Evolutionary conservation across 2,888 invertebrate species (phyloP).

Genomic region (Electrophaes corylata): DNA sequence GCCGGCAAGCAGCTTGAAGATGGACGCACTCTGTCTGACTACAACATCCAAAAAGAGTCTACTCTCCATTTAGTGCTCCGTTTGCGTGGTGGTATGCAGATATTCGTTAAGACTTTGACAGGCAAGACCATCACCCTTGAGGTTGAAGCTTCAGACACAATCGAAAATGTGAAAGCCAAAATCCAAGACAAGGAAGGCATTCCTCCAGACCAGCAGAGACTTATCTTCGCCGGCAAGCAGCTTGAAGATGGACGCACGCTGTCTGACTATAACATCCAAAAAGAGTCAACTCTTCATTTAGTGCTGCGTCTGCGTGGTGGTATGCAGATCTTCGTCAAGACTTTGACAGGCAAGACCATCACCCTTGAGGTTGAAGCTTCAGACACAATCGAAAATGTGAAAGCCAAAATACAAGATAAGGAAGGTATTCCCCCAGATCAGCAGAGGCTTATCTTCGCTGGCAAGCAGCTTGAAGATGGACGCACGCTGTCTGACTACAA

Average conservation of each 20-base stretch:
- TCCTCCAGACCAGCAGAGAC: slow-evolving; percentile 39
- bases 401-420: slow-evolving; percentile 40
- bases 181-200: slow-evolving; percentile 42
- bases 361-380: slow-evolving; percentile 37
- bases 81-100: slow-evolving; percentile 41
- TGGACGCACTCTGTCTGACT: slow-evolving; percentile 38
- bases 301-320: slow-evolving; percentile 40
- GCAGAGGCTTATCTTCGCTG: slow-evolving; percentile 38
- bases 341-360: slow-evolving; percentile 36
- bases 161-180: slow-evolving; percentile 39
- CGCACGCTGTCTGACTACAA: slow-evolving; percentile 38
- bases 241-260: slow-evolving; percentile 40
- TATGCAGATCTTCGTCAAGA: slow-evolving; percentile 41
- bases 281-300: slow-evolving; percentile 39
- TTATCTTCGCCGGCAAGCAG: slow-evolving; percentile 40
- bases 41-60: slow-evolving; percentile 40
- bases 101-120: slow-evolving; percentile 40
- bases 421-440: slow-evolving; percentile 41
- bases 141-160: slow-evolving; percentile 38
- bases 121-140: slow-evolving; percentile 39
- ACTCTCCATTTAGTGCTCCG: slow-evolving; percentile 37
- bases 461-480: slow-evolving; percentile 38
- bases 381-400: slow-evolving; percentile 37
- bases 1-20: slow-evolving; percentile 41
- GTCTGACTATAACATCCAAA: slow-evolving; percentile 39